A percentile compares a stretch with the other conserved stretches of the same genome.
Conservation (phyloP, 2,888 invertebrate species). For the Agriotes lineatus region DNA sequence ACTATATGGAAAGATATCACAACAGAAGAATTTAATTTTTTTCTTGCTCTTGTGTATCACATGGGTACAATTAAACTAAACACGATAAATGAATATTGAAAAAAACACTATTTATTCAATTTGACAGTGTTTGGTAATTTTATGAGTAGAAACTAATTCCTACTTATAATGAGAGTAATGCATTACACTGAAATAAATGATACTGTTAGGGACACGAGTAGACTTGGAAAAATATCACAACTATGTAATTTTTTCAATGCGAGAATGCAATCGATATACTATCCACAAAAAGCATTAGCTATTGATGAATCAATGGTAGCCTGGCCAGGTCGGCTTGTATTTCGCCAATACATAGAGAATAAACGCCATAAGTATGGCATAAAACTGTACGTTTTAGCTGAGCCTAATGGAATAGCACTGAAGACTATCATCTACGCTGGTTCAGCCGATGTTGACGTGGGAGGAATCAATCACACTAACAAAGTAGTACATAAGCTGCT, state of each 20-base stretch:
- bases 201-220: too few relatives aligned
- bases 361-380: constrained; percentile 54
- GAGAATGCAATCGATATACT: constrained; percentile 47
- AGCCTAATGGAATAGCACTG: constrained; percentile 46
- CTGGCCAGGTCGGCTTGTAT: constrained; percentile 49
- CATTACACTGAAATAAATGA: too few relatives aligned
- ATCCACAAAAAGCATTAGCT: constrained; percentile 45
- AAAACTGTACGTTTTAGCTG: constrained; percentile 50
- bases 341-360: constrained; percentile 51
- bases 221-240: too few relatives aligned
- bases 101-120: too few relatives aligned
- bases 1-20: too few relatives aligned
- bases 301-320: constrained; percentile 48
- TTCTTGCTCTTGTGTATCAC: too few relatives aligned
- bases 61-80: too few relatives aligned
- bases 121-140: too few relatives aligned
- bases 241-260: constrained; percentile 60
- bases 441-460: constrained; percentile 34
- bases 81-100: too few relatives aligned
- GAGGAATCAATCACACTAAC: constrained; percentile 51
- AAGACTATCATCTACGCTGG: constrained; percentile 53
- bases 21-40: too few relatives aligned
- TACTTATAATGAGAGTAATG: too few relatives aligned
- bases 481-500: constrained; percentile 48
- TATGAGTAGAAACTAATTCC: too few relatives aligned